Evolutionary conservation across 1,140 invertebrate genomes (phyloP), one percentile per base, ranked within the genome.

Genomic region (Drosophila pseudoobscura): DNA sequence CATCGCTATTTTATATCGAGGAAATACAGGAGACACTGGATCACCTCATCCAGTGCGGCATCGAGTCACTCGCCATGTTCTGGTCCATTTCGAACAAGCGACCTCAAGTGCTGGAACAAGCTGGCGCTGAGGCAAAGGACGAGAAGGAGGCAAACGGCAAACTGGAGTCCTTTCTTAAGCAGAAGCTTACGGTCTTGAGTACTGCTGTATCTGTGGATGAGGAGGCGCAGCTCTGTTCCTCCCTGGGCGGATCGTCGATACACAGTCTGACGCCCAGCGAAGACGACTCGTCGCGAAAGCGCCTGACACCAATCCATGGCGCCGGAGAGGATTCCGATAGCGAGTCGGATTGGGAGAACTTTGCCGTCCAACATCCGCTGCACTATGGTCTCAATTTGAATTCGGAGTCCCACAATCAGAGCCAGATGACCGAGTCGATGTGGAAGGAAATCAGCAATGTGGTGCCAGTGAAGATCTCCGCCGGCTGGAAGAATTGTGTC

Each of bases 361-460:
- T 89, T 70, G 62, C 83, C 94, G 95, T 95, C 92, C 69, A 94
- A 94, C 56, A 91, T 80, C 85, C 87, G 0, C 60, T 91, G 39
- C 95, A 94, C 80, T 94, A 94, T 75, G 93, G 94, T 35, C 58
- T 83, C 20, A 83, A 79, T 75, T 93, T 93, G 35, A 93, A 93
- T 41, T 93, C 92, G 45, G 93, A 94, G 75, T 94, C 96, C 65
- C 80, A 94, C 73, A 95, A 95, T 58, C 80, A 96, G 76, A 94
- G 94, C 1, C 95, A 96, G 74, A 94, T 96, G 60, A 93, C 95
- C 15, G 95, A 96, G 72, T 94, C 94, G 61, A 92, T 96, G 59
- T 92, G 96, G 64, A 94, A 94, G 69, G 95, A 96, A 91, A 94
- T 95, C 20, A 94, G 94, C 75, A 94, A 95, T 72, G 93, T 95